Conservation (phyloP, 1,140 invertebrate genomes). For the Micrasema longulum region DNA sequence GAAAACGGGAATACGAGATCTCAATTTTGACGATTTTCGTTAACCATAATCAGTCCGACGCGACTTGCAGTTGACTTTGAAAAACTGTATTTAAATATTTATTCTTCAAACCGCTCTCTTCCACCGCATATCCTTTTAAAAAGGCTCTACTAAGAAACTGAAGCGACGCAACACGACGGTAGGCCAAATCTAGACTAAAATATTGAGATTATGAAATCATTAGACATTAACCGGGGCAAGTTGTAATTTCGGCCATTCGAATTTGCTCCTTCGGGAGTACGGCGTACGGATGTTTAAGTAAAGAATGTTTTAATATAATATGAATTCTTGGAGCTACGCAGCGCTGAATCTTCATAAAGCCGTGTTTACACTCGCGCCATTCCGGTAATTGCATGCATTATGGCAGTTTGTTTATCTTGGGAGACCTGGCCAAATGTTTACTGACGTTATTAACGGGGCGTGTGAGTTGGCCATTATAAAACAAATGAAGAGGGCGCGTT, state of each 20-base stretch:
- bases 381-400: slow-evolving; percentile 31
- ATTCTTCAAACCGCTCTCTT: too few species aligned
- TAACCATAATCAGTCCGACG: too few species aligned
- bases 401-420: slow-evolving; percentile 35
- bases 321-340: neutral
- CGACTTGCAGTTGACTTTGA: too few species aligned
- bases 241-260: neutral
- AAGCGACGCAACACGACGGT: too few species aligned
- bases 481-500: slow-evolving; percentile 17
- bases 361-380: slow-evolving; percentile 15
- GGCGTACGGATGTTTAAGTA: neutral
- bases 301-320: neutral
- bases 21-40: too few species aligned
- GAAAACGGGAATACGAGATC: too few species aligned
- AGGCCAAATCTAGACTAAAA: too few species aligned
- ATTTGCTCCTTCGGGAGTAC: neutral
- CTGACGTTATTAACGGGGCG: slow-evolving; percentile 28
- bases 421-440: slow-evolving; percentile 19
- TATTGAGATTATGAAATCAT: too few species aligned
- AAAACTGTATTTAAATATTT: too few species aligned
- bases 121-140: too few species aligned
- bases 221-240: neutral
- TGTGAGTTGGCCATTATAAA: slow-evolving; percentile 3
- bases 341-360: neutral
- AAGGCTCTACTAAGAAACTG: too few species aligned